phyloP scores from a whole-genome alignment of 1,140 invertebrate species.

The Pristionchus pacificus region DNA sequence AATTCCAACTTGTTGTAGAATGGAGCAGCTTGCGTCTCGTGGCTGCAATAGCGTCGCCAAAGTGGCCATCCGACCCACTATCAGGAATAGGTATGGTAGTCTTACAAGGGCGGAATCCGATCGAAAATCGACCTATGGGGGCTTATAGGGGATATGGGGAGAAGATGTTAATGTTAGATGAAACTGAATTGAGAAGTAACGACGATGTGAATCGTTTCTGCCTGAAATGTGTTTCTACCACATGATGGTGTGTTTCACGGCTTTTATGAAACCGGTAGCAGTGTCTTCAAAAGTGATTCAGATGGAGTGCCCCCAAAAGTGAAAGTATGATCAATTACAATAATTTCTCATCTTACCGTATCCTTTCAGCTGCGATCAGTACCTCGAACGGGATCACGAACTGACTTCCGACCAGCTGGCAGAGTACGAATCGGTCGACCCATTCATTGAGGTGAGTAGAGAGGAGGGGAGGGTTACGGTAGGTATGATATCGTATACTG shows the following conservation, averaged over 20 bases:
- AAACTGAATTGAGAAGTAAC: too few relatives aligned
- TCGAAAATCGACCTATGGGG: too few relatives aligned
- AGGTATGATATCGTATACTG: too few relatives aligned
- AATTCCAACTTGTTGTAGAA: conserved; percentile 69
- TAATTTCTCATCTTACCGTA: conserved; percentile 11
- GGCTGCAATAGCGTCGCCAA: conserved; percentile 77
- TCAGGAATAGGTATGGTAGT: conserved; percentile 67
- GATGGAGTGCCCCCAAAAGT: not conserved
- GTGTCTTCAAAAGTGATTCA: not conserved
- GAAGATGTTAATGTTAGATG: too few relatives aligned
- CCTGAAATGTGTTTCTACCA: too few relatives aligned
- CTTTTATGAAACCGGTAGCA: too few relatives aligned
- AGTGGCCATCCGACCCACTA: conserved; percentile 77
- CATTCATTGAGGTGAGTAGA: conserved; percentile 73
- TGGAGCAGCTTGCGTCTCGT: conserved; percentile 76
- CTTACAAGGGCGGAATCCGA: too few relatives aligned
- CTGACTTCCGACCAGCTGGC: conserved; percentile 73
- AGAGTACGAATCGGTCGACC: conserved; percentile 82
- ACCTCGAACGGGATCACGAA: conserved; percentile 44
- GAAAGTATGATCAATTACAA: conserved; percentile 1
- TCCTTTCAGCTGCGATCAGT: conserved; percentile 33
- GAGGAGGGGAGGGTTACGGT: too few relatives aligned
- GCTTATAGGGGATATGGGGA: too few relatives aligned
- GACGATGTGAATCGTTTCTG: too few relatives aligned
- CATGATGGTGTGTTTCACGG: too few relatives aligned